phyloP scores from a whole-genome alignment of 2,888 invertebrate genomes.

The Rhagonycha fulva region DNA sequence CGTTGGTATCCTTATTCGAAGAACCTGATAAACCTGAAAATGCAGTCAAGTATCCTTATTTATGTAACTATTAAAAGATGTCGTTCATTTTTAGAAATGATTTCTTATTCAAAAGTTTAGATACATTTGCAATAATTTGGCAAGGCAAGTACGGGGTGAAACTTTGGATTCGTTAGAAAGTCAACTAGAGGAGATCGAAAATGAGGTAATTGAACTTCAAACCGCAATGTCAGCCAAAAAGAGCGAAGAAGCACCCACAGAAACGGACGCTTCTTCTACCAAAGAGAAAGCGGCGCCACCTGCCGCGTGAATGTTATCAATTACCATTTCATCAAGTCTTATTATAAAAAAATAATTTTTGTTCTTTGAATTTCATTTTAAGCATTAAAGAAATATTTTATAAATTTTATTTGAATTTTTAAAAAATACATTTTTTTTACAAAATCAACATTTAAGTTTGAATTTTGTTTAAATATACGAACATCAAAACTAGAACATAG shows the following conservation, averaged over 20 bases:
- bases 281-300: not conserved
- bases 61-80: not conserved
- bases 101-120: slow-evolving; percentile 43
- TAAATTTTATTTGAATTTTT: not conserved
- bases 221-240: not conserved
- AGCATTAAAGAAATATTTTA: not conserved
- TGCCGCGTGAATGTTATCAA: not conserved
- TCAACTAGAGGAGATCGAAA: slow-evolving; percentile 63
- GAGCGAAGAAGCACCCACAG: slow-evolving; percentile 59
- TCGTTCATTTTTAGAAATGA: not conserved
- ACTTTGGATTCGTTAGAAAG: slow-evolving; percentile 46
- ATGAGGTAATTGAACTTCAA: slow-evolving; percentile 61
- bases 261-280: slow-evolving; percentile 35
- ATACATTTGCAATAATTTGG: slow-evolving; percentile 59
- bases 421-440: not conserved
- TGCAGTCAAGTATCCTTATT: slow-evolving; percentile 73
- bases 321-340: not conserved
- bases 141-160: slow-evolving; percentile 53
- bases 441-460: not conserved
- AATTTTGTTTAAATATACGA: too few relatives aligned
- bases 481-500: too few relatives aligned
- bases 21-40: slow-evolving; percentile 83
- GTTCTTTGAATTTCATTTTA: not conserved
- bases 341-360: not conserved
- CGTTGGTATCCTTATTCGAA: slow-evolving; percentile 81